Conservation (phyloP, 1,140 invertebrate genomes). For the Cotesia glomerata region DNA sequence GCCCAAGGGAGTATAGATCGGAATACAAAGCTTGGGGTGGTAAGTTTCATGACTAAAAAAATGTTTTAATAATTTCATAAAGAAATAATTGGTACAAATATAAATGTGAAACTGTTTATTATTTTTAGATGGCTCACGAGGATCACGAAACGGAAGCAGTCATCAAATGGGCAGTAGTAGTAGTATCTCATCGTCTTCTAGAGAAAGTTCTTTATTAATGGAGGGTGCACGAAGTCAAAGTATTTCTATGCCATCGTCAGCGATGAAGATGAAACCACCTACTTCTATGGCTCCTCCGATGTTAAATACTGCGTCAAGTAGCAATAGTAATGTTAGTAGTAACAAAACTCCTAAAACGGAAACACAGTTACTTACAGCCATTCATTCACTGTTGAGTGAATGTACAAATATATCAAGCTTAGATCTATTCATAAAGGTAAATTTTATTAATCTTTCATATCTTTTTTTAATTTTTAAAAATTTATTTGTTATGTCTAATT, state of each 20-base stretch:
- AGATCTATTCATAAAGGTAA: conserved; percentile 12
- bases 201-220: conserved; percentile 41
- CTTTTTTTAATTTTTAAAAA: not conserved
- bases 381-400: conserved; percentile 44
- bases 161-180: conserved; percentile 58
- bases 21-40: conserved; percentile 57
- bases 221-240: conserved; percentile 51
- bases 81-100: not conserved
- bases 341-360: conserved; percentile 40
- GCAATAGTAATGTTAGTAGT: conserved; percentile 27
- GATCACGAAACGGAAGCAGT: conserved; percentile 65
- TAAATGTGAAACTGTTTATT: conserved; percentile 6
- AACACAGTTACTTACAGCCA: conserved; percentile 44
- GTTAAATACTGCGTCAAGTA: conserved; percentile 6
- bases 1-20: conserved; percentile 52
- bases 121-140: conserved; percentile 55
- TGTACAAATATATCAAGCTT: conserved; percentile 41
- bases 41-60: conserved; percentile 32
- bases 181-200: conserved; percentile 39
- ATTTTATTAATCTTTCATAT: not conserved
- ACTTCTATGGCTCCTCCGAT: conserved; percentile 32
- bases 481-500: not conserved
- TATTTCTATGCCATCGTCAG: conserved; percentile 50
- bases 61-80: not conserved
- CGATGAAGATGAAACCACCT: conserved; percentile 48